Evolutionary conservation across 1,140 invertebrate genomes (phyloP).

Genomic region (Ceratosolen solmsi): DNA sequence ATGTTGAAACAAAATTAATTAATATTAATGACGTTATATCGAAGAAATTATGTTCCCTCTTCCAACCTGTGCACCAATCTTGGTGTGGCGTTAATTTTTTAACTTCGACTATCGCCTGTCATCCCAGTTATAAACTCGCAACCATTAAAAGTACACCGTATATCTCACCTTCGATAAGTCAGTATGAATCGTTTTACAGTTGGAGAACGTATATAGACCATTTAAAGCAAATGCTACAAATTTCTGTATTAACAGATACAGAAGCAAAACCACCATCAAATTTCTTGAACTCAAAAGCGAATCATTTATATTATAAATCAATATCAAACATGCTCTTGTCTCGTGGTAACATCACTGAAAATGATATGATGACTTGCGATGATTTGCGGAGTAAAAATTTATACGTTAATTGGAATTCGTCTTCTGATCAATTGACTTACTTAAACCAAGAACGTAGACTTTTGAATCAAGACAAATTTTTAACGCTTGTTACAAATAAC

Average conservation of each 20-base stretch:
- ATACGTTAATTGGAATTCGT: slow-evolving; percentile 70
- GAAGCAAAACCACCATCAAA: slow-evolving; percentile 57
- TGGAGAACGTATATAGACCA: slow-evolving; percentile 65
- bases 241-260: slow-evolving; percentile 54
- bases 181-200: slow-evolving; percentile 63
- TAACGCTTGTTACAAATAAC: slow-evolving; percentile 72
- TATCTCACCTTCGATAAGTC: slow-evolving; percentile 52
- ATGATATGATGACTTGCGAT: slow-evolving; percentile 56
- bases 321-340: slow-evolving; percentile 69
- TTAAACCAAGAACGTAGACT: slow-evolving; percentile 68
- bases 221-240: slow-evolving; percentile 64
- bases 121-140: slow-evolving; percentile 72
- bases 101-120: slow-evolving; percentile 65
- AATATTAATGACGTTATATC: slow-evolving; percentile 73
- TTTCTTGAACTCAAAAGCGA: slow-evolving; percentile 39
- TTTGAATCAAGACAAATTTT: slow-evolving; percentile 70
- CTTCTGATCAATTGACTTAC: slow-evolving; percentile 63
- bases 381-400: slow-evolving; percentile 62
- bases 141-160: slow-evolving; percentile 70
- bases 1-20: slow-evolving; percentile 62
- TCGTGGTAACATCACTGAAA: slow-evolving; percentile 59
- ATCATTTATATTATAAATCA: slow-evolving; percentile 60
- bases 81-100: slow-evolving; percentile 61
- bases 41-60: slow-evolving; percentile 69
- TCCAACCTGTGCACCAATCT: slow-evolving; percentile 66